Evolutionary conservation across 1,140 invertebrate species (phyloP).

Genomic region (Diabrotica undecimpunctata): DNA sequence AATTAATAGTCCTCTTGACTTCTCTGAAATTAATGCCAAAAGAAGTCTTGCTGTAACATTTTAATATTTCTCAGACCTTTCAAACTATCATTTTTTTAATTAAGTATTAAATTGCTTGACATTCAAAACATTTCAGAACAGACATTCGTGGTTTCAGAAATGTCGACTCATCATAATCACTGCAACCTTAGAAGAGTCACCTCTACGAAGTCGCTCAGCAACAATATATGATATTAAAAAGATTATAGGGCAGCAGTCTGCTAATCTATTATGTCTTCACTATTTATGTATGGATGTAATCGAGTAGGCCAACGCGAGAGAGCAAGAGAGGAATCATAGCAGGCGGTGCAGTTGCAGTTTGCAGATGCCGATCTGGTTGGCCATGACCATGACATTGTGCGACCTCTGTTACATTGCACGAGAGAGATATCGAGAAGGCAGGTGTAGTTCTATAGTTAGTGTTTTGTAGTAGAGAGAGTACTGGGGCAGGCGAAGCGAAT

Average conservation of each 20-base stretch:
- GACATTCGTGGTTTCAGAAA: too few species aligned
- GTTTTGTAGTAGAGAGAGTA: background rate
- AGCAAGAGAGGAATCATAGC: slow-evolving; percentile 5
- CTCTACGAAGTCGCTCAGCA: too few species aligned
- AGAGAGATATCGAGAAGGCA: background rate
- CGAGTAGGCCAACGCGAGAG: background rate
- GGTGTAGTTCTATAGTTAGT: background rate
- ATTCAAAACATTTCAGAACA: too few species aligned
- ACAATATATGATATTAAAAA: background rate
- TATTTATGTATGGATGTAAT: slow-evolving; percentile 8
- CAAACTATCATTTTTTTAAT: too few species aligned
- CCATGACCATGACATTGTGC: slow-evolving; percentile 46
- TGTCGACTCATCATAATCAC: too few species aligned
- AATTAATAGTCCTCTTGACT: too few species aligned
- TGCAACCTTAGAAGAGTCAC: too few species aligned
- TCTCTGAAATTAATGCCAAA: too few species aligned
- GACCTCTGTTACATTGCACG: slow-evolving; percentile 34
- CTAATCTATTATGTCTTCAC: slow-evolving; percentile 12
- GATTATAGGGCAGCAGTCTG: slow-evolving; percentile 12
- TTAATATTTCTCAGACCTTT: too few species aligned
- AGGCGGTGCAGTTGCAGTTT: slow-evolving; percentile 40
- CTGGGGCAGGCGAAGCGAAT: slow-evolving; percentile 16
- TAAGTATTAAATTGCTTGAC: too few species aligned
- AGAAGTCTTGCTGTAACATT: too few species aligned
- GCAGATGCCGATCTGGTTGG: slow-evolving; percentile 44